Base-by-base conservation (phyloP, 2,797 vertebrate species). In the Ficedula albicollis region DNA sequence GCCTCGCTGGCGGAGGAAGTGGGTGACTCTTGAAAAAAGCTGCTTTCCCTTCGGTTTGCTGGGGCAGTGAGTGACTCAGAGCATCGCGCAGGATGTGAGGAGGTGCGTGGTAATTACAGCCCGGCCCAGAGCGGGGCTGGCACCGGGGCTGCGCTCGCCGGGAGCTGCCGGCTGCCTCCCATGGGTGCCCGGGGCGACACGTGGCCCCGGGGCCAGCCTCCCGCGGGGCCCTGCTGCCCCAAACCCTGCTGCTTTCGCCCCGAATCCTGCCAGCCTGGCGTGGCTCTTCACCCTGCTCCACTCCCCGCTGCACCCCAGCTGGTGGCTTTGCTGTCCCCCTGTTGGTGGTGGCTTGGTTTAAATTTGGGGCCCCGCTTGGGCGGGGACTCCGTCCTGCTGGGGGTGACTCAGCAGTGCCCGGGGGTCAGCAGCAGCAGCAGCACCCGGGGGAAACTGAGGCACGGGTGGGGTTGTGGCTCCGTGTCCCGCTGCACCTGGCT, bases 61-160 rank as follows among this genome's bases (percentile, higher is more conserved):
- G 19, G 63, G 41, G 43, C 44, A 92, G 94, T 96, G 96, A 96
- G 94, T 96, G 96, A 96, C 67, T 97, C 96, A 96, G 92, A 75
- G 85, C 43, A 41, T 76, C 43, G 74, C 4, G 69, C 94, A 94
- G 96, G 95, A 96, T 95, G 93, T 80, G 92, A 88, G 91, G 85
- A 86, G 93, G 95, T 90, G 90, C 30, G 52, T 20, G 19, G 18
- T 94, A 92, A 96, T 96, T 95, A 95, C 82, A 95, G 87, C 94
- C 90, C 84, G 41, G 88, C 92, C 63, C 64, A 9, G 7, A 52
- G 16, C 25, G 2, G 52, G n/a, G 86, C 78, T 29, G 86, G 48
- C 15, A 7, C 38, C 23, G 86, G 69, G 69, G 86, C 78, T 21
- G 86, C 14, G 48, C 69, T 62, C 0, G 30, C 49, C 27, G 49